Conservation (phyloP, 2,113 vertebrate species). For the Bubalus kerabau region DNA sequence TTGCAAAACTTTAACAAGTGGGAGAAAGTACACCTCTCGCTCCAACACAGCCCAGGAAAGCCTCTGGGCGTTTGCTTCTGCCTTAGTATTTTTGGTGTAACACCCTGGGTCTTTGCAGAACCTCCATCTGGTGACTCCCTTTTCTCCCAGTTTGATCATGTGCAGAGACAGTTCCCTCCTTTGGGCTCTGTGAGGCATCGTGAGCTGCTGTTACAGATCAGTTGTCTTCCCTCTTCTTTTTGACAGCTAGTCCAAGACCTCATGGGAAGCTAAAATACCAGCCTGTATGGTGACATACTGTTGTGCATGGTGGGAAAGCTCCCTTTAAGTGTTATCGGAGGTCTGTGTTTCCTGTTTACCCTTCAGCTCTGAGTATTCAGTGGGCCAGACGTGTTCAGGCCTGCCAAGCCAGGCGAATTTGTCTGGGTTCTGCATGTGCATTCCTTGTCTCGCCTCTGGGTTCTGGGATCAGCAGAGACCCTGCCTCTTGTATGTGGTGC, state of each 20-base stretch:
- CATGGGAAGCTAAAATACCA: neutral
- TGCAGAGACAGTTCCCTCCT: neutral
- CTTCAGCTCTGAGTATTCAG: neutral
- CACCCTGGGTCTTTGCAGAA: neutral
- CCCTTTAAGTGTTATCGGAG: neutral
- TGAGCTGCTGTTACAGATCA: neutral
- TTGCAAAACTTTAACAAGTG: slow-evolving; percentile 69
- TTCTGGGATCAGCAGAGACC: slow-evolving; percentile 56
- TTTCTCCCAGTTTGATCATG: neutral
- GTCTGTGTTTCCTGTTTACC: slow-evolving; percentile 3
- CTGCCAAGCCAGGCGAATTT: slow-evolving; percentile 42
- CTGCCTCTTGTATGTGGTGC: neutral
- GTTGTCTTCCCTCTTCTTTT: neutral
- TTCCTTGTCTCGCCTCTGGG: neutral
- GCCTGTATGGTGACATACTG: neutral
- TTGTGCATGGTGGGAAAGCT: neutral
- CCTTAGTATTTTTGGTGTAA: neutral
- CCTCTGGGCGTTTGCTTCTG: slow-evolving; percentile 39
- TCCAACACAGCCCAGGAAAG: neutral
- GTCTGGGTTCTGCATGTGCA: neutral
- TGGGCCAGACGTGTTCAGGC: slow-evolving; percentile 4
- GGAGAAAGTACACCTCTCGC: slow-evolving; percentile 55
- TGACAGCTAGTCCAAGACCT: neutral
- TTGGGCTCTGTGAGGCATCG: neutral
- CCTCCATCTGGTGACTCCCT: neutral